Evolutionary conservation across 2,797 vertebrate species (phyloP).

Genomic region (Botia kubotai): DNA sequence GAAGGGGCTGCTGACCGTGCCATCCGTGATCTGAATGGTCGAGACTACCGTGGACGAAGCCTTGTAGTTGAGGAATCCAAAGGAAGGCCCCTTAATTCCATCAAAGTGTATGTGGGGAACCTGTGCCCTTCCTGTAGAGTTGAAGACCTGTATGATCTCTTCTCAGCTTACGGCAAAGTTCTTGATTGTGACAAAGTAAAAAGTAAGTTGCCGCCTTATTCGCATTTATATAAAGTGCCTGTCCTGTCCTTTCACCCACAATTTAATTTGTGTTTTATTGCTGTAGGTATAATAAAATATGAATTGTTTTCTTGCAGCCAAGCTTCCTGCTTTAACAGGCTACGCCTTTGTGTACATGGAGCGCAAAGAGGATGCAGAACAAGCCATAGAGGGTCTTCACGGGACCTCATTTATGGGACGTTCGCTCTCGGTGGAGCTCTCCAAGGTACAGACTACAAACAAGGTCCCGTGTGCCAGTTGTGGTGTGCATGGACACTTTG

Average conservation of each 20-base stretch:
- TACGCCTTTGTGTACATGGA: slow-evolving; percentile 99
- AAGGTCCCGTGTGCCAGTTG: slow-evolving; percentile 67
- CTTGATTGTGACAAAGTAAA: slow-evolving; percentile 98
- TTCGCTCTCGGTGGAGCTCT: slow-evolving; percentile 93
- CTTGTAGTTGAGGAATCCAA: slow-evolving; percentile 93
- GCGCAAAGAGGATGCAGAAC: slow-evolving; percentile 91
- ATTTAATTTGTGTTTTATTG: not conserved
- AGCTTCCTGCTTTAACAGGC: slow-evolving; percentile 87
- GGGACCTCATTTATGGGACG: slow-evolving; percentile 94
- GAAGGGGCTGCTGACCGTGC: slow-evolving; percentile 88
- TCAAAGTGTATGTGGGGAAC: slow-evolving; percentile 96
- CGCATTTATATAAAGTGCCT: not conserved
- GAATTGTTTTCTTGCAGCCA: slow-evolving; percentile 67
- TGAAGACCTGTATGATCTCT: slow-evolving; percentile 89
- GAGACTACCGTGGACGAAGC: slow-evolving; percentile 89
- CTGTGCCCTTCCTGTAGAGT: slow-evolving; percentile 90
- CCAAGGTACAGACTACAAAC: slow-evolving; percentile 79
- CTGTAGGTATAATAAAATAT: not conserved
- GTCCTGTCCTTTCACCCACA: no score
- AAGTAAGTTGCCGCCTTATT: slow-evolving; percentile 75
- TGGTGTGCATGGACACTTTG: slow-evolving; percentile 66
- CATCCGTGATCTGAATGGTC: slow-evolving; percentile 89
- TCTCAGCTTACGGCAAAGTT: slow-evolving; percentile 91
- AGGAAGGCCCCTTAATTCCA: slow-evolving; percentile 91
- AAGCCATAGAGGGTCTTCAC: slow-evolving; percentile 91